Percentiles rank a stretch among this genome's conserved stretches.
These are phyloP conservation scores for Steinernema carpocapsae DNA, from an alignment of 2,888 invertebrate species.

Conservation along the genomic window DNA sequence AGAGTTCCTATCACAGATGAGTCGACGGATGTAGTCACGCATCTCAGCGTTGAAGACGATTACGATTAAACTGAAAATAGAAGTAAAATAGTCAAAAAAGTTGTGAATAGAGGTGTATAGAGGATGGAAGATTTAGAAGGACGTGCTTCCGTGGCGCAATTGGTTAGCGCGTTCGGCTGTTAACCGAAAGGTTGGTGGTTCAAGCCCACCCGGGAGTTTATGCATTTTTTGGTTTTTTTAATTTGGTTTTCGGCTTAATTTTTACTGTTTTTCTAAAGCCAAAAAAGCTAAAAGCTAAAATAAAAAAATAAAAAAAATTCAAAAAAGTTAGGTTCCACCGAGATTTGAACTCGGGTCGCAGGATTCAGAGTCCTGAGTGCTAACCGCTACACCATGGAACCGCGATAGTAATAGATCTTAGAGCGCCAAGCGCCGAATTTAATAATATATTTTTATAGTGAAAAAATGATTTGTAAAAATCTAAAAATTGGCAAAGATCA, in stretches of 20 bases:
- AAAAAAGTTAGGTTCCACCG: conserved; percentile 45
- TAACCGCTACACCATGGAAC: conserved; percentile 59
- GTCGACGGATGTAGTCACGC: neutral
- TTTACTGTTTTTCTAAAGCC: too few species aligned
- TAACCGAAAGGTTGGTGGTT: conserved; percentile 76
- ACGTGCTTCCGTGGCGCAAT: conserved; percentile 34
- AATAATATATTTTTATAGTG: too few species aligned
- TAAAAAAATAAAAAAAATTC: too few species aligned
- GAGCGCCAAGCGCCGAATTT: too few species aligned
- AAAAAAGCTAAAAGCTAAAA: too few species aligned
- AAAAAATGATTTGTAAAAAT: too few species aligned
- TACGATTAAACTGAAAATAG: conserved; percentile 5
- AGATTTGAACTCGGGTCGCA: conserved; percentile 58
- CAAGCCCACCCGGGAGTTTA: conserved; percentile 85
- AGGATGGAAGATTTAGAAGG: neutral
- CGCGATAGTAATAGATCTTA: too few species aligned
- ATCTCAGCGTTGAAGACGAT: conserved; percentile 21
- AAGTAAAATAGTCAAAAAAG: too few species aligned
- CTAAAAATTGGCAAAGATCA: too few species aligned
- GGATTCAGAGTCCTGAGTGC: conserved; percentile 64
- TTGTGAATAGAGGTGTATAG: neutral
- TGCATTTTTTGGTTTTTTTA: too few species aligned
- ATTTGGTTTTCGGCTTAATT: too few species aligned
- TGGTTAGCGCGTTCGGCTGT: conserved; percentile 57
- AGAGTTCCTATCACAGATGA: neutral